These are phyloP conservation scores for Pachymerium ferrugineum DNA, from an alignment of 2,888 invertebrate species.

Conservation along the genomic window DNA sequence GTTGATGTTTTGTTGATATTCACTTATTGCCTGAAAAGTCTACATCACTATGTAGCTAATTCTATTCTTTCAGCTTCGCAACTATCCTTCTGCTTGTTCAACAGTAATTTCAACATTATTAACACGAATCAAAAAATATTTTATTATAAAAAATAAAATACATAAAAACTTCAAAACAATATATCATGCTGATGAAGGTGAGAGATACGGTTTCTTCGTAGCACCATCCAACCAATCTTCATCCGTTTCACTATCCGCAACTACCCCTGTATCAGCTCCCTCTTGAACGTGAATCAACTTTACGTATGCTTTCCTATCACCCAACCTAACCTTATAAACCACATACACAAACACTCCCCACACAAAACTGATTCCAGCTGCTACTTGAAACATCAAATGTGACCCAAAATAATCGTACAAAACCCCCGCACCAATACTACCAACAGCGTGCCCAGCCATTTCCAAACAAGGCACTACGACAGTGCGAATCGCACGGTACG, in stretches of 20 bases:
- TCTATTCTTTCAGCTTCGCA: too few relatives aligned
- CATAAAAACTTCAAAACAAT: too few relatives aligned
- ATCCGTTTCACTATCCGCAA: background rate
- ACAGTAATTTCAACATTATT: too few relatives aligned
- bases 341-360: background rate
- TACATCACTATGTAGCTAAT: too few relatives aligned
- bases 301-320: background rate
- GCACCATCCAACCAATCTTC: background rate
- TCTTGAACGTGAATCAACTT: background rate
- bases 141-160: too few relatives aligned
- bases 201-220: too few relatives aligned
- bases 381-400: background rate
- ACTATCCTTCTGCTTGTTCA: too few relatives aligned
- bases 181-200: too few relatives aligned
- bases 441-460: background rate
- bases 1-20: too few relatives aligned
- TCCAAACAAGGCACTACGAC: background rate
- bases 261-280: background rate
- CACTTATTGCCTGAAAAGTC: too few relatives aligned
- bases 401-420: background rate
- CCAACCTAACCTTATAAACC: background rate
- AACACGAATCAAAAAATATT: too few relatives aligned
- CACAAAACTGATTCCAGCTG: background rate
- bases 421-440: background rate
- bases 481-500: background rate